Conservation (phyloP, 1,140 invertebrate genomes). For the Cataglyphis hispanica region DNA sequence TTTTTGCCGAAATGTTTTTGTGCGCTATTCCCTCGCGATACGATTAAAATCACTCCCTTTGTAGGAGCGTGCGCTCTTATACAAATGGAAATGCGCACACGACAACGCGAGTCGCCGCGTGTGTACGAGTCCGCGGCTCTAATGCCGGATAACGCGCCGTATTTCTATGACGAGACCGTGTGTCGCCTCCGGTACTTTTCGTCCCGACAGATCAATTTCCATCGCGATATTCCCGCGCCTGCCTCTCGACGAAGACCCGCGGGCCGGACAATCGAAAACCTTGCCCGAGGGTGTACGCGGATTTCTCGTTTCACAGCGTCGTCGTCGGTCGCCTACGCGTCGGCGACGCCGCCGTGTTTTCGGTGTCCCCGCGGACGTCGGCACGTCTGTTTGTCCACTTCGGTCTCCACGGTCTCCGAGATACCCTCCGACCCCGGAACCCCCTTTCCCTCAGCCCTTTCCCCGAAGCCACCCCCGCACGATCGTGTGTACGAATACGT, state of each 20-base stretch:
- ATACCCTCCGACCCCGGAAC: constrained; percentile 75
- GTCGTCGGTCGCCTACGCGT: constrained; percentile 52
- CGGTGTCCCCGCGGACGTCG: constrained; percentile 80
- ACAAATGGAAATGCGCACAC: constrained; percentile 37
- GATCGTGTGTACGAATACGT: not conserved
- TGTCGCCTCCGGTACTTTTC: constrained; percentile 65
- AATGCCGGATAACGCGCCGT: constrained; percentile 66
- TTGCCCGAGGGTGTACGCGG: constrained; percentile 73
- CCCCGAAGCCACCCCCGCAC: not conserved
- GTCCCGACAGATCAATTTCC: constrained; percentile 74
- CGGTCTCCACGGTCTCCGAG: constrained; percentile 79
- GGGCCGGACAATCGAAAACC: constrained; percentile 75
- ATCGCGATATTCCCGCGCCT: constrained; percentile 63
- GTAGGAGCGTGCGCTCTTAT: constrained; percentile 45
- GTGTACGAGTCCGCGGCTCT: constrained; percentile 41
- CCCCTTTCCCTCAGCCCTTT: constrained; percentile 9
- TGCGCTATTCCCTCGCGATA: constrained; percentile 47
- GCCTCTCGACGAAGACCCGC: constrained; percentile 67
- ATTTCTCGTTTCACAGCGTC: constrained; percentile 76
- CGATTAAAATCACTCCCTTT: constrained; percentile 56
- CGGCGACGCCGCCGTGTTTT: constrained; percentile 79
- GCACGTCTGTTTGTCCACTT: constrained; percentile 85
- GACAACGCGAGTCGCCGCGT: not conserved
- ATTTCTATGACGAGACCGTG: constrained; percentile 69
- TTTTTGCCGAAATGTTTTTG: constrained; percentile 48